phyloP scores from a whole-genome alignment of 2,113 vertebrate species.

The Gavialis gangeticus region DNA sequence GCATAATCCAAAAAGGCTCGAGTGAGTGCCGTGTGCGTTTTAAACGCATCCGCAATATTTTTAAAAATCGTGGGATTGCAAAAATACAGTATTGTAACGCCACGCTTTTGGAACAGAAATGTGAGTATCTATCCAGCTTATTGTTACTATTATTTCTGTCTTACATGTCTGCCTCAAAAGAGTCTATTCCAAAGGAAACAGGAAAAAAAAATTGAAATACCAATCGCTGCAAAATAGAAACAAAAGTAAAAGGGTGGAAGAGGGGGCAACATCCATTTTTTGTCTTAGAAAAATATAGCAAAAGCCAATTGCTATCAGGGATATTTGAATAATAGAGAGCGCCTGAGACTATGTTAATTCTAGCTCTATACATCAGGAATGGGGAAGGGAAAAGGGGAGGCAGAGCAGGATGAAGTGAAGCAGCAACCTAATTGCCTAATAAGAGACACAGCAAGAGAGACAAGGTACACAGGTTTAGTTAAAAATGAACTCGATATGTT shows the following conservation, averaged over 20 bases:
- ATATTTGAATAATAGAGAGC: constrained; percentile 93
- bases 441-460: constrained; percentile 96
- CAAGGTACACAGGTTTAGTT: constrained; percentile 95
- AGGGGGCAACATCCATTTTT: constrained; percentile 5
- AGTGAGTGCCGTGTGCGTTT: rapidly evolving
- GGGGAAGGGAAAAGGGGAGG: constrained; percentile 64
- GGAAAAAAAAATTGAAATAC: constrained; percentile 46
- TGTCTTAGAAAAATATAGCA: constrained; percentile 69
- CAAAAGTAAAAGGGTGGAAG: neutral
- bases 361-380: constrained; percentile 70
- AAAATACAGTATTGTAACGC: neutral
- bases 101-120: neutral
- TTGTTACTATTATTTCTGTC: neutral
- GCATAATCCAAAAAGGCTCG: neutral
- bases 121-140: neutral
- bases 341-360: constrained; percentile 71
- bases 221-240: neutral
- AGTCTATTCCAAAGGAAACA: constrained; percentile 1
- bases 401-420: constrained; percentile 85
- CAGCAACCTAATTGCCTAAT: constrained; percentile 82
- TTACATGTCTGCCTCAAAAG: neutral
- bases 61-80: neutral
- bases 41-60: neutral
- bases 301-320: constrained; percentile 77
- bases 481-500: constrained; percentile 95